These are phyloP conservation scores for Corydoras sp. DNA, from an alignment of 2,113 vertebrate species.

Conservation along the genomic window DNA sequence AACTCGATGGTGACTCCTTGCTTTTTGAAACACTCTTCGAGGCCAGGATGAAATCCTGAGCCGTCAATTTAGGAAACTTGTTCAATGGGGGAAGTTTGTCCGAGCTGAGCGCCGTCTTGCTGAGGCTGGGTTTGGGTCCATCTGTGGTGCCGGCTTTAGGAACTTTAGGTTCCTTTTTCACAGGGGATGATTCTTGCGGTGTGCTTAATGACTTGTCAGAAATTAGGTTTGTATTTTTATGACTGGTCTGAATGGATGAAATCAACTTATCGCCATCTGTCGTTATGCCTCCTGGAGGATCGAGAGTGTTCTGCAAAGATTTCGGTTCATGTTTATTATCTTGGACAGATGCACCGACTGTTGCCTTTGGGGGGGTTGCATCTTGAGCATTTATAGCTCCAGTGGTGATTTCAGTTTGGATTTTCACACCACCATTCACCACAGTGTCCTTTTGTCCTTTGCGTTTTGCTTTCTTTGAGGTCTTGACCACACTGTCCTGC, in stretches of 20 bases:
- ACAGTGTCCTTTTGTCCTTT: slow-evolving; percentile 15
- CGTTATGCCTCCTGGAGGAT: background rate
- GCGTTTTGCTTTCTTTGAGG: background rate
- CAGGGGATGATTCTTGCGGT: background rate
- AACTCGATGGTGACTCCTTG: slow-evolving; percentile 51
- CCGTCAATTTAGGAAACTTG: slow-evolving; percentile 7
- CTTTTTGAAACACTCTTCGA: slow-evolving; percentile 20
- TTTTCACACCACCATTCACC: slow-evolving; percentile 14
- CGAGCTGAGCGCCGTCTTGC: slow-evolving; percentile 10
- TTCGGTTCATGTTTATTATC: slow-evolving; percentile 20
- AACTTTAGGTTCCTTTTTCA: background rate
- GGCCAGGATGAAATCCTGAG: slow-evolving; percentile 38
- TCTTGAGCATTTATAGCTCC: slow-evolving; percentile 5
- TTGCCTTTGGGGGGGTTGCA: background rate
- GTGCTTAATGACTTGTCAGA: slow-evolving; percentile 3
- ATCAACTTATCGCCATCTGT: too few species aligned
- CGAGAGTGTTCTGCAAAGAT: slow-evolving; percentile 1
- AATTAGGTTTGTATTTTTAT: background rate
- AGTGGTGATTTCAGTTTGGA: slow-evolving; percentile 9
- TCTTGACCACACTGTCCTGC: background rate
- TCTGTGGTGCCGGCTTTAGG: background rate
- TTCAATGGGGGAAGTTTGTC: slow-evolving; percentile 1
- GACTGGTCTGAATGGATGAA: background rate
- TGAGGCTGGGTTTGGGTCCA: background rate
- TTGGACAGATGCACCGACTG: slow-evolving; percentile 1